phyloP scores from a whole-genome alignment of 2,888 invertebrate genomes.

The Euplagia quadripunctaria region DNA sequence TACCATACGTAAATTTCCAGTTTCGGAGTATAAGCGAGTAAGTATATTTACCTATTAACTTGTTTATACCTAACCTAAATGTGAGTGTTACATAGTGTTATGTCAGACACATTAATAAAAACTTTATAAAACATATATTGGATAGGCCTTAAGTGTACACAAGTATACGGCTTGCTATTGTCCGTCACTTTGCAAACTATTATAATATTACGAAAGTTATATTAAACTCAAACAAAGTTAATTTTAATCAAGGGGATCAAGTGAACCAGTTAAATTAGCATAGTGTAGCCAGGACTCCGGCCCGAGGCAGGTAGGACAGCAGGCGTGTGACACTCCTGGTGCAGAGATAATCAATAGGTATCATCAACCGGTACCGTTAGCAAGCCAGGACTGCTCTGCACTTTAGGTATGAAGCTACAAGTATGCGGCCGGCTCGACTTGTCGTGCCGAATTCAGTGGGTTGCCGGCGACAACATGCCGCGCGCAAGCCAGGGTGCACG shows the following conservation, averaged over 20 bases:
- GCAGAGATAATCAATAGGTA: too few species aligned
- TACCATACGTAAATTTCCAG: slow-evolving; percentile 60
- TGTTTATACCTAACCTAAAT: slow-evolving; percentile 72
- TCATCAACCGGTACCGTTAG: too few species aligned
- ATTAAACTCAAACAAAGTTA: slow-evolving; percentile 52
- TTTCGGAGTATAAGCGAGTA: slow-evolving; percentile 52
- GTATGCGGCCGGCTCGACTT: too few species aligned
- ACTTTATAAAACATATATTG: slow-evolving; percentile 66
- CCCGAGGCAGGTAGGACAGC: background rate
- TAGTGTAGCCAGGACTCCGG: background rate
- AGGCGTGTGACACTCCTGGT: too few species aligned
- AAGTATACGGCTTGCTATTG: slow-evolving; percentile 73
- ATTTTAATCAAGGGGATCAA: background rate
- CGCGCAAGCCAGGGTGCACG: too few species aligned
- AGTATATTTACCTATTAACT: slow-evolving; percentile 62
- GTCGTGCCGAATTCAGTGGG: too few species aligned
- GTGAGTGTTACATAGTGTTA: slow-evolving; percentile 71
- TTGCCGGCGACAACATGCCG: too few species aligned
- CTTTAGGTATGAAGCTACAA: too few species aligned
- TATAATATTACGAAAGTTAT: slow-evolving; percentile 49
- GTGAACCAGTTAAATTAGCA: background rate
- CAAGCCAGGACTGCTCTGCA: too few species aligned
- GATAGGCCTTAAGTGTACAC: slow-evolving; percentile 54
- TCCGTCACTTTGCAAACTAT: slow-evolving; percentile 60
- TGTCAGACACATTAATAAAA: slow-evolving; percentile 56